Percentiles rank a stretch among this genome's conserved stretches.
Conservation (phyloP, 1,140 invertebrate species). For the Tetramorium alpestre region DNA sequence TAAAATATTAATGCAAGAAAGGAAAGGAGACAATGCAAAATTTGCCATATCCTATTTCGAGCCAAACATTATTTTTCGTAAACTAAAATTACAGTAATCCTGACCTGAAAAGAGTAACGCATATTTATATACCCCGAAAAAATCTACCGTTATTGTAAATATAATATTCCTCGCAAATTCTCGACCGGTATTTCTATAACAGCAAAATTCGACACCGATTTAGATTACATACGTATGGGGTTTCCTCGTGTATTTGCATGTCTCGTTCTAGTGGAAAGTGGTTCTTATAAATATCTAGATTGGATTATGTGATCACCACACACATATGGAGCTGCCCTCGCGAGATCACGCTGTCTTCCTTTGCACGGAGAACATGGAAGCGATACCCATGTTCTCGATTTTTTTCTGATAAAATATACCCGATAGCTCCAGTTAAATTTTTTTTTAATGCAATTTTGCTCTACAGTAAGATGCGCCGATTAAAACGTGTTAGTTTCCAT, state of each 20-base stretch:
- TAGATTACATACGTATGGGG: conserved; percentile 16
- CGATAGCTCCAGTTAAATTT: background rate
- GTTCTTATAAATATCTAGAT: conserved; percentile 11
- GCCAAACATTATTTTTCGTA: background rate
- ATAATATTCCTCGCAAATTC: background rate
- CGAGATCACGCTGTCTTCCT: background rate
- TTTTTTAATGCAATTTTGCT: background rate
- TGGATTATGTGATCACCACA: background rate
- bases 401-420: background rate
- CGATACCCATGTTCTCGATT: background rate
- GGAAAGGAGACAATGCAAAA: background rate
- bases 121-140: background rate
- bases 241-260: conserved; percentile 6
- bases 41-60: background rate
- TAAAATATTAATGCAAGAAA: background rate
- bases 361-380: background rate
- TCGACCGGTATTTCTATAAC: background rate
- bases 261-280: background rate
- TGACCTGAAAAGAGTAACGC: background rate
- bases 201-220: background rate
- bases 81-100: conserved; percentile 13
- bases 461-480: background rate
- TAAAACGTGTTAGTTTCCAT: background rate
- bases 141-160: background rate
- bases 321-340: background rate